Evolutionary conservation across 2,113 vertebrate genomes (phyloP).

Genomic region (Ovis canadensis): DNA sequence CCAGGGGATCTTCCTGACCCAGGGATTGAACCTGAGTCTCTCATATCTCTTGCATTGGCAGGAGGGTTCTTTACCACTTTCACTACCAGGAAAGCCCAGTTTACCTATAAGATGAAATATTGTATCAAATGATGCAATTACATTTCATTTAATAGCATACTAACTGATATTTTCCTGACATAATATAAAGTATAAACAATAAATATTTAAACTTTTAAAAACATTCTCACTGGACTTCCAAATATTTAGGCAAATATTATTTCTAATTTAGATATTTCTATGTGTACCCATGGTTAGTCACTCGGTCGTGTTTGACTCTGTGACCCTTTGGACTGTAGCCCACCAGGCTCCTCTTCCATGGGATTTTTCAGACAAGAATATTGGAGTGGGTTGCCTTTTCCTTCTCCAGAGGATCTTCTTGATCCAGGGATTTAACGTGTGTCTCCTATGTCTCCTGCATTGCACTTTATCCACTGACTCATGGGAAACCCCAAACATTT

Average conservation of each 20-base stretch:
- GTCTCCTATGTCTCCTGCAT: not conserved
- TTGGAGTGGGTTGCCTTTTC: not conserved
- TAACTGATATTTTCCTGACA: not conserved
- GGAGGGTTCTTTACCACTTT: not conserved
- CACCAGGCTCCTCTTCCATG: not conserved
- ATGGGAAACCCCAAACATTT: not conserved
- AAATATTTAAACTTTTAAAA: not conserved
- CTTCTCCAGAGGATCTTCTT: not conserved
- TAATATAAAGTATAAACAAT: not conserved
- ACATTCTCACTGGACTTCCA: not conserved
- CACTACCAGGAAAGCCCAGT: not conserved
- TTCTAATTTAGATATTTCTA: not conserved
- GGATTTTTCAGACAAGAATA: not conserved
- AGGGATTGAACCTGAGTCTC: not conserved
- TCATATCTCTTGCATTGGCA: not conserved
- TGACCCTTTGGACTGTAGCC: not conserved
- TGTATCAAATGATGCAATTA: not conserved
- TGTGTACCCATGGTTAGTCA: not conserved
- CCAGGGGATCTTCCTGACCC: not conserved
- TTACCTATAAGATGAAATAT: not conserved
- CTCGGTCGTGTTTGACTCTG: not conserved
- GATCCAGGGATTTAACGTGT: not conserved
- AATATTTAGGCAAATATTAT: not conserved
- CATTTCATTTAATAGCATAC: not conserved
- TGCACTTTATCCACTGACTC: not conserved